Conservation (phyloP, 2,888 invertebrate species). For the Euzophera pinguis region DNA sequence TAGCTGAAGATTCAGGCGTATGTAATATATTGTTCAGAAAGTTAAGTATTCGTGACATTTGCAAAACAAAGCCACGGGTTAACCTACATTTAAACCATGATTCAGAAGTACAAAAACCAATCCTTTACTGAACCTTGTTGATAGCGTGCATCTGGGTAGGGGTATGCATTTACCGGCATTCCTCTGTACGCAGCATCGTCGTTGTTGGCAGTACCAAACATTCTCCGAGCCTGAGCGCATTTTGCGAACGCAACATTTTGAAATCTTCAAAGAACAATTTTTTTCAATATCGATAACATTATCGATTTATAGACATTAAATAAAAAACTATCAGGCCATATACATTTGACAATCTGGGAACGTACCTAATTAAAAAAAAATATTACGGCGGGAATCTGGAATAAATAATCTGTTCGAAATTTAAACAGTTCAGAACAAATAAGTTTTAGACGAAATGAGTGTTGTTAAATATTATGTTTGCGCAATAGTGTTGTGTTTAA, state of each 20-base stretch:
- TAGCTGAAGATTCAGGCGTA: too few species aligned
- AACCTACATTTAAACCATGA: background rate
- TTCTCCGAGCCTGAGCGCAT: background rate
- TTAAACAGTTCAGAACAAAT: background rate
- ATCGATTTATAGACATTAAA: too few species aligned
- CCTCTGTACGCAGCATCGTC: background rate
- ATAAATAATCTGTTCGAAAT: background rate
- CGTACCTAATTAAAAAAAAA: background rate
- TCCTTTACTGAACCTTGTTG: background rate
- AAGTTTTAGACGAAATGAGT: constrained; percentile 30
- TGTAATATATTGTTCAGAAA: background rate
- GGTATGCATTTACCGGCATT: constrained; percentile 43
- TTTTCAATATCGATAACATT: background rate
- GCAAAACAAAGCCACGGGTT: too few species aligned
- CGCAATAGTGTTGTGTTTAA: constrained; percentile 47
- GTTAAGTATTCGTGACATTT: background rate
- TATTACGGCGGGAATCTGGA: too few species aligned
- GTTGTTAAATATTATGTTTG: constrained; percentile 31
- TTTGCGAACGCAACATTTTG: background rate
- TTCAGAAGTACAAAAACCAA: background rate
- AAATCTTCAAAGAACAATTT: background rate
- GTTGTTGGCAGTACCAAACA: background rate
- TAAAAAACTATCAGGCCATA: too few species aligned
- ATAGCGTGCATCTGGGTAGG: constrained; percentile 36
- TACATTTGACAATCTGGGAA: too few species aligned